A percentile compares a stretch with the other conserved stretches of the same genome.
These are phyloP conservation scores for Ptychodera flava DNA, from an alignment of 35 echinoderm and acorn worm genomes.

Conservation along the genomic window DNA sequence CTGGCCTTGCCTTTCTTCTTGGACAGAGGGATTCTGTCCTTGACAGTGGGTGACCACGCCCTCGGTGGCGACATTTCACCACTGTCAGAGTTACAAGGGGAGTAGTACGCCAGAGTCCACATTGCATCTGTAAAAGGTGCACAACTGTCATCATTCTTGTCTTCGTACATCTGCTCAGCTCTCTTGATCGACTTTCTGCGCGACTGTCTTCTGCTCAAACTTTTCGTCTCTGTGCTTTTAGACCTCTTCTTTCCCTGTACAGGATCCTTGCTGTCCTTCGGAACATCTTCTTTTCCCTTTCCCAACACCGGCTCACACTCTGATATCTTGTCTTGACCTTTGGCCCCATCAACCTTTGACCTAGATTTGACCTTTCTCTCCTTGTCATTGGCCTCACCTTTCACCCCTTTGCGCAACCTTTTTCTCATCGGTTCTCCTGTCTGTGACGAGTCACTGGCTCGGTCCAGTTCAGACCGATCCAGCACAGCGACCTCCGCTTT, in stretches of 20 bases:
- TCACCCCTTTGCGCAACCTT: not conserved
- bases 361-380: not conserved
- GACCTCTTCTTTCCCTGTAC: not conserved
- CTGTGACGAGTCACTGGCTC: not conserved
- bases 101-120: slow-evolving; percentile 67
- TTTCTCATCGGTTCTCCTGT: not conserved
- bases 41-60: slow-evolving; percentile 61
- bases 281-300: not conserved
- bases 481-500: not conserved
- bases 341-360: not conserved
- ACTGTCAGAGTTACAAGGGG: slow-evolving; percentile 28
- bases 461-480: not conserved
- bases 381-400: not conserved
- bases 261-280: not conserved
- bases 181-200: not conserved
- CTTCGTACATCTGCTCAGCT: slow-evolving; percentile 3
- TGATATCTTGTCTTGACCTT: not conserved
- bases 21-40: not conserved
- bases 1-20: not conserved
- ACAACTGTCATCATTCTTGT: not conserved
- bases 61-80: slow-evolving; percentile 51
- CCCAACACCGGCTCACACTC: not conserved
- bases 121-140: slow-evolving; percentile 40
- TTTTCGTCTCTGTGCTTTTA: not conserved
- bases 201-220: not conserved